These are phyloP conservation scores for Anguilla japonica DNA, from an alignment of 2,113 vertebrate species.

Conservation along the genomic window DNA sequence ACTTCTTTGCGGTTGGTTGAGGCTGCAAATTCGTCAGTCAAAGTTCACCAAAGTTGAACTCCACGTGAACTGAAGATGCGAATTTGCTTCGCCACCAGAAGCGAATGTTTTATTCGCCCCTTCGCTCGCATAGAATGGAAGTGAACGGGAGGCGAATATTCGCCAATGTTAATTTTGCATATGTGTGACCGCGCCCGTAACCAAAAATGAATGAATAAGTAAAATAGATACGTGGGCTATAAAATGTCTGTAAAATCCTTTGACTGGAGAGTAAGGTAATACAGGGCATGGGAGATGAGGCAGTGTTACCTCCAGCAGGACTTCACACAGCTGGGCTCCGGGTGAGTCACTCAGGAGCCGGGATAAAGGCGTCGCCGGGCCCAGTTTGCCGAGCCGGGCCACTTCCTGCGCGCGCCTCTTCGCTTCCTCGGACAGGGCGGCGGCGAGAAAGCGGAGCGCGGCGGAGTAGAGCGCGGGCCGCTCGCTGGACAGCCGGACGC, in stretches of 20 bases:
- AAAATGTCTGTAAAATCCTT: not conserved
- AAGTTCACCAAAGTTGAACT: no score
- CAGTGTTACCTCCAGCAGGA: constrained; percentile 81
- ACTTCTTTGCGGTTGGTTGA: no score
- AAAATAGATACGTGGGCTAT: no score
- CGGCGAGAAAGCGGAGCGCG: constrained; percentile 81
- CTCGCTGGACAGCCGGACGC: constrained; percentile 60
- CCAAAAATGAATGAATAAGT: no score
- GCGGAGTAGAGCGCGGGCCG: constrained; percentile 64
- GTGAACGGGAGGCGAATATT: no score
- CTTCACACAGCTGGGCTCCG: constrained; percentile 72
- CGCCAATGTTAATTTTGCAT: no score
- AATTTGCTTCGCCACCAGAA: no score
- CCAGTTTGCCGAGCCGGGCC: constrained; percentile 2
- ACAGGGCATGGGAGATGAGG: not conserved
- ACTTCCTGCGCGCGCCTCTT: constrained; percentile 55
- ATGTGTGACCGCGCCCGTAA: no score
- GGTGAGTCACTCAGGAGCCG: constrained; percentile 67
- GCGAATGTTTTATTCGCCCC: no score
- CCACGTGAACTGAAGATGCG: no score
- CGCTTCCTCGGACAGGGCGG: constrained; percentile 80
- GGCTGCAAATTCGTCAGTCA: no score
- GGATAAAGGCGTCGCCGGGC: constrained; percentile 49
- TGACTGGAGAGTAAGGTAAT: not conserved
- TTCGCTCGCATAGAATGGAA: no score